Evolutionary conservation across 2,797 vertebrate genomes (phyloP), one percentile per base, ranked within the genome.

Genomic region (Anabas testudineus): DNA sequence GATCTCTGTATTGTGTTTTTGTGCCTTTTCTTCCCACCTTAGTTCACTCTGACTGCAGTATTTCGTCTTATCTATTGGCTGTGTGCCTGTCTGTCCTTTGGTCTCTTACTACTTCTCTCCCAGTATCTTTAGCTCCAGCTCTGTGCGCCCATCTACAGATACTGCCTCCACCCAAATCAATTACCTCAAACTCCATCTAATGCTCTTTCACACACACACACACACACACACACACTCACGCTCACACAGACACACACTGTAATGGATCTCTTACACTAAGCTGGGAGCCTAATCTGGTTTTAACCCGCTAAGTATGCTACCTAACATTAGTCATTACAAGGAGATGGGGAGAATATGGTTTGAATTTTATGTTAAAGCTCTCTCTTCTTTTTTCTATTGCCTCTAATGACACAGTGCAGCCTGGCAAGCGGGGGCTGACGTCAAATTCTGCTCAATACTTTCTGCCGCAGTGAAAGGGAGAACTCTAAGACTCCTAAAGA

Each of bases 241-340:
- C 42, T 68, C 61, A 67, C 66, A 58, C 74, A 63, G 59, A 39
- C 59, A 58, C 67, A 48, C 52, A 26, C 43, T 32, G 57, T 84
- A 85, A 88, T 87, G 77, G 76, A 88, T 82, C 82, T 74, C 76
- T 76, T 72, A 61, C 62, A 71, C 72, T 66, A 78, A 81, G 59
- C 71, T 65, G 19, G 80, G 57, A 79, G 80, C 49, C 80, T 90
- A 89, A 92, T 87, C 82, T 83, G 71, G 81, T 82, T 91, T 89
- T 76, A 89, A 89, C 81, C 77, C 37, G 18, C 73, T 79, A 81
- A 85, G 71, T 74, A 71, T 49, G 45, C 72, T 76, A 54, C 78
- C 76, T 82, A 64, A 87, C 73, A 87, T 85, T 62, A 66, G 67
- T 64, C 80, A 80, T 80, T 82, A 85, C 16, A 19, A 59, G 56